Evolutionary conservation across 2,888 invertebrate genomes (phyloP).

Genomic region (Sinhomidia bicolor): DNA sequence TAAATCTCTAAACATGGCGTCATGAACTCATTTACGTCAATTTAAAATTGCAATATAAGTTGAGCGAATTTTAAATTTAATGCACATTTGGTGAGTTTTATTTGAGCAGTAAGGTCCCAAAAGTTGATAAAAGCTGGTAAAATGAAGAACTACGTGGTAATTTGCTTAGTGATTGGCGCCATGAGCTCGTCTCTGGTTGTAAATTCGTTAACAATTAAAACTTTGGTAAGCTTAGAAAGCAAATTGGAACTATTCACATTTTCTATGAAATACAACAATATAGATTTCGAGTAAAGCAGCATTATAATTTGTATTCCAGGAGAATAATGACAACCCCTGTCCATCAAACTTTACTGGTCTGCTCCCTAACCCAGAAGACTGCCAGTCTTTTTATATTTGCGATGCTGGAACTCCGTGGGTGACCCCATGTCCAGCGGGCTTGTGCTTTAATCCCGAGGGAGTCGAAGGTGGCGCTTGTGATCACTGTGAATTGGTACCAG

Average conservation of each 20-base stretch:
- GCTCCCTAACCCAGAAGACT: constrained; percentile 40
- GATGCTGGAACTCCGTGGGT: constrained; percentile 18
- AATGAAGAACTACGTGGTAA: background rate
- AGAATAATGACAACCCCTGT: constrained; percentile 7
- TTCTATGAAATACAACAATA: too few species aligned
- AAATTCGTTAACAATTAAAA: background rate
- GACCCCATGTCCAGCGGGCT: constrained; percentile 26
- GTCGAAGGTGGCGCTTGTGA: constrained; percentile 5
- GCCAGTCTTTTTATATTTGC: constrained; percentile 59
- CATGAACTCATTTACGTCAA: constrained; percentile 31
- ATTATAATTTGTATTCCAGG: background rate
- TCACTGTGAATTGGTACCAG: constrained; percentile 43
- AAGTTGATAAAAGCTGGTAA: background rate
- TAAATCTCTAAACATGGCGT: background rate
- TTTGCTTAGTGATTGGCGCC: background rate
- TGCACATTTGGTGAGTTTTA: background rate
- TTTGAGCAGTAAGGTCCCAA: background rate
- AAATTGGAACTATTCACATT: too few species aligned
- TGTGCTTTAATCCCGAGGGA: constrained; percentile 20
- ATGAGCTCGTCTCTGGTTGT: background rate
- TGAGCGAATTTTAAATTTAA: background rate
- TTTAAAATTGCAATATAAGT: constrained; percentile 27
- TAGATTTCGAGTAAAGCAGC: too few species aligned
- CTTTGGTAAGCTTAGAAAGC: background rate
- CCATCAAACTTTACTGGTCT: constrained; percentile 53